A percentile compares a stretch with the other conserved stretches of the same genome.
These are phyloP conservation scores for Uropetala carovei DNA, from an alignment of 2,888 invertebrate species.

Conservation along the genomic window DNA sequence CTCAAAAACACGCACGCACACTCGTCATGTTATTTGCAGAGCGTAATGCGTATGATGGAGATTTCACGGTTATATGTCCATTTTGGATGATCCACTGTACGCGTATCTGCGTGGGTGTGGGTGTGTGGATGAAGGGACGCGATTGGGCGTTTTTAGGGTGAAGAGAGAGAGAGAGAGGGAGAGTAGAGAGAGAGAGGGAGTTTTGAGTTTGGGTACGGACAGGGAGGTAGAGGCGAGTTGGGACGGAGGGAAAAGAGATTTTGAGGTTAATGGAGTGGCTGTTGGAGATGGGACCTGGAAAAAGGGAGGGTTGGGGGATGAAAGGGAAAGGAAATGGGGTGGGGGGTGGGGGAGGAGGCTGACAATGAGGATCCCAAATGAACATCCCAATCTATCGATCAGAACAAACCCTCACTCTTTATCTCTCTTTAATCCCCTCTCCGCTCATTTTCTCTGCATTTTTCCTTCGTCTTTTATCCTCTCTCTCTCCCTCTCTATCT, in stretches of 20 bases:
- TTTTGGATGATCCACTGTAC: too few species aligned
- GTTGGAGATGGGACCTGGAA: background rate
- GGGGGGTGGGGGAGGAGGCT: background rate
- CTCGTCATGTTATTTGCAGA: too few species aligned
- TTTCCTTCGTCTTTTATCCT: background rate
- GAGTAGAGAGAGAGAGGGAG: too few species aligned
- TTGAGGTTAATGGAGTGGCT: background rate
- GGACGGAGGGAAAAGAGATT: background rate
- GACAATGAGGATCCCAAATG: slow-evolving; percentile 10
- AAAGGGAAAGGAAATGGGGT: background rate
- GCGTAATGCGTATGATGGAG: too few species aligned
- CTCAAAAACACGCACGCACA: too few species aligned
- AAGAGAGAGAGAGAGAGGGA: too few species aligned
- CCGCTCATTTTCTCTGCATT: background rate
- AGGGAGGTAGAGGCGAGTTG: background rate
- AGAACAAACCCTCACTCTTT: background rate
- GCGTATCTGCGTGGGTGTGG: too few species aligned
- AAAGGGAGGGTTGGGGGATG: background rate
- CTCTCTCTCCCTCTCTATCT: background rate
- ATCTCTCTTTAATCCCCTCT: background rate
- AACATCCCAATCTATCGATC: slow-evolving; percentile 1
- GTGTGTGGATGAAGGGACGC: too few species aligned
- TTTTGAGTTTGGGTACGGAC: background rate
- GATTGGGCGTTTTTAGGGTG: too few species aligned
- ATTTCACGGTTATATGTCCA: too few species aligned